Conservation (phyloP, 2,797 vertebrate species). For the Gymnothorax javanicus region DNA sequence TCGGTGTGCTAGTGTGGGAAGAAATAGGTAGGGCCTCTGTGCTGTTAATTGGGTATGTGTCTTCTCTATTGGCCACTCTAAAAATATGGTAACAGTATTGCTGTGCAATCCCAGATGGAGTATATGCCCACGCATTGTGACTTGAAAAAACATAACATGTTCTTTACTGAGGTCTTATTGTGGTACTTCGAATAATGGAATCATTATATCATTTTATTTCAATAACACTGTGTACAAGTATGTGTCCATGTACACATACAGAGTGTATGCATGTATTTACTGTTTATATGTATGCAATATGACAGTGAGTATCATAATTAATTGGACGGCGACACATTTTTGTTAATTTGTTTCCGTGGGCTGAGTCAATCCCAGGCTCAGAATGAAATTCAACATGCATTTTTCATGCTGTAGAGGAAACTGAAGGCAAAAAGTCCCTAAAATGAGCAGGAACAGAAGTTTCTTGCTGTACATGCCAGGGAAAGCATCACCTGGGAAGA, state of each 20-base stretch:
- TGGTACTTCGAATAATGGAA: not conserved
- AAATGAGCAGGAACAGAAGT: too few relatives aligned
- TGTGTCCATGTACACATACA: not conserved
- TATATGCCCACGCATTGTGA: not conserved
- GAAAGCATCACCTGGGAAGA: too few relatives aligned
- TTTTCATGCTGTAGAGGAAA: too few relatives aligned
- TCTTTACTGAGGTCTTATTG: not conserved
- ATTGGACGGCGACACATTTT: too few relatives aligned
- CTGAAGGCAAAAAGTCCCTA: too few relatives aligned
- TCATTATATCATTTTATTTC: not conserved
- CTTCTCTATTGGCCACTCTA: not conserved
- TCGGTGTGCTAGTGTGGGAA: not conserved
- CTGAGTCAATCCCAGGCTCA: too few relatives aligned
- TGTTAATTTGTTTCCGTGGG: too few relatives aligned
- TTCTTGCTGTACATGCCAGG: too few relatives aligned
- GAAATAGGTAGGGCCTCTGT: not conserved
- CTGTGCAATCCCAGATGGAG: not conserved
- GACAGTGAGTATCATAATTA: too few relatives aligned
- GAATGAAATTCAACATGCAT: too few relatives aligned
- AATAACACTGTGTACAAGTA: not conserved
- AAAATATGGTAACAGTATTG: not conserved
- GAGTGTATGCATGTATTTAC: too few relatives aligned
- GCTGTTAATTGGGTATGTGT: not conserved
- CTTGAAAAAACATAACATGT: not conserved
- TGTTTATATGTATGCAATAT: too few relatives aligned